A percentile compares a stretch with the other conserved stretches of the same genome.
Evolutionary conservation across 2,797 vertebrate genomes (phyloP).

Genomic region (Tenualosa thibaudeaui): DNA sequence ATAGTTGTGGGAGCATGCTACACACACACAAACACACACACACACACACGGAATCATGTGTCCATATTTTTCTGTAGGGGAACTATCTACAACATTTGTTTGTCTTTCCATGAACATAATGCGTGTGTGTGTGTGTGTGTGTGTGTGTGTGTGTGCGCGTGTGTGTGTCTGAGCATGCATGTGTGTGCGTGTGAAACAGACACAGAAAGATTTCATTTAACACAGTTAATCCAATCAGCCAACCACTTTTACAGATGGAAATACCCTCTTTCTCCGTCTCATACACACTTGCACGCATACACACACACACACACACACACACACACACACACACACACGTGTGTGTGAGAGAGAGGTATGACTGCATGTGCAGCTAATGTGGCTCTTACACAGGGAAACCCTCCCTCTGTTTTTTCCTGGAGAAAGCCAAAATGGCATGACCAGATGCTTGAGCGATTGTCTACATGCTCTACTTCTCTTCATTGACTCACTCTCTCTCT

Average conservation of each 20-base stretch:
- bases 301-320: constrained; percentile 11
- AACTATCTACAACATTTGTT: background rate
- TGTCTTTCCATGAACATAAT: background rate
- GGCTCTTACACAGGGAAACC: background rate
- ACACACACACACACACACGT: background rate
- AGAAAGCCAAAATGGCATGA: constrained; percentile 3
- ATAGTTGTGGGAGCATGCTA: background rate
- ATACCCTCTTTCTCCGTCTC: background rate
- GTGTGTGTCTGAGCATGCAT: background rate
- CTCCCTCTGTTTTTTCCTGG: background rate
- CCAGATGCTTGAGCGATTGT: background rate
- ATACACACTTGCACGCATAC: background rate
- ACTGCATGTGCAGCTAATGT: background rate
- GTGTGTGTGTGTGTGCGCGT: background rate
- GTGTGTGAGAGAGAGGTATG: background rate
- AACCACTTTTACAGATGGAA: background rate
- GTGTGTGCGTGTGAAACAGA: background rate
- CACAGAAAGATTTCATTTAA: background rate
- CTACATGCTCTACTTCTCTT: background rate
- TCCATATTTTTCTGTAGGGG: background rate
- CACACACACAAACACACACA: background rate
- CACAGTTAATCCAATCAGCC: background rate
- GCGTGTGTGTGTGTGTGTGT: background rate
- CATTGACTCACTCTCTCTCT: background rate
- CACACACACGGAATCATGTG: too few relatives aligned